phyloP scores from a whole-genome alignment of 2,888 invertebrate genomes.

The Plagodis pulveraria region DNA sequence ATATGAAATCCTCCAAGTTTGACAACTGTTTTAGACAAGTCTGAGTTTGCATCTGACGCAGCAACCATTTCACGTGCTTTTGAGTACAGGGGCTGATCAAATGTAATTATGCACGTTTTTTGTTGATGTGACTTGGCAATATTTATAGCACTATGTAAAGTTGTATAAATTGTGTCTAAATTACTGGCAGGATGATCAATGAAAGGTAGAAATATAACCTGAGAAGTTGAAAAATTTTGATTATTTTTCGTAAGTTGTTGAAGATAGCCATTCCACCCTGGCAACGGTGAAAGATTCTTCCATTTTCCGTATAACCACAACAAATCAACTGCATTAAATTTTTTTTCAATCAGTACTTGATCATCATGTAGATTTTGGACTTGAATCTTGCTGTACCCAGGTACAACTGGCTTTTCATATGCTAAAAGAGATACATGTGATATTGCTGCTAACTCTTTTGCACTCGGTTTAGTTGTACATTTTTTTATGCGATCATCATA shows the following conservation, averaged over 20 bases:
- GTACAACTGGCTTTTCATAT: conserved; percentile 40
- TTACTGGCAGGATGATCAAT: conserved; percentile 51
- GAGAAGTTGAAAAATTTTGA: conserved; percentile 40
- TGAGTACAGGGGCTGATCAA: conserved; percentile 50
- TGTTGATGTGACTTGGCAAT: conserved; percentile 25
- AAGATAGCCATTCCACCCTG: conserved; percentile 56
- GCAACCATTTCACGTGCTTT: conserved; percentile 52
- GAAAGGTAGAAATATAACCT: conserved; percentile 50
- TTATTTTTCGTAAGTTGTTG: conserved; percentile 43
- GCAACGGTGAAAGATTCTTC: conserved; percentile 42
- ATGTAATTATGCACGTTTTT: conserved; percentile 44
- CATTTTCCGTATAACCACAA: conserved; percentile 50
- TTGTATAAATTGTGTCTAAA: conserved; percentile 46
- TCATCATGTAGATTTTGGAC: conserved; percentile 43
- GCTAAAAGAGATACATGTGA: conserved; percentile 40
- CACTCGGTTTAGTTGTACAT: conserved; percentile 40
- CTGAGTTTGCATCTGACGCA: conserved; percentile 29
- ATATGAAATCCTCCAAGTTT: conserved; percentile 45
- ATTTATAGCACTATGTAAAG: conserved; percentile 41
- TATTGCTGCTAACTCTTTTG: conserved; percentile 32
- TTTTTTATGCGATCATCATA: conserved; percentile 37
- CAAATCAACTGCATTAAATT: conserved; percentile 34
- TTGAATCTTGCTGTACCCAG: conserved; percentile 42
- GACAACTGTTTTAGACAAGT: conserved; percentile 36
- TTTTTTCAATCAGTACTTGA: conserved; percentile 33